These are phyloP conservation scores for Catostomus latipinnis DNA, from an alignment of 2,797 vertebrate genomes.

Conservation along the genomic window DNA sequence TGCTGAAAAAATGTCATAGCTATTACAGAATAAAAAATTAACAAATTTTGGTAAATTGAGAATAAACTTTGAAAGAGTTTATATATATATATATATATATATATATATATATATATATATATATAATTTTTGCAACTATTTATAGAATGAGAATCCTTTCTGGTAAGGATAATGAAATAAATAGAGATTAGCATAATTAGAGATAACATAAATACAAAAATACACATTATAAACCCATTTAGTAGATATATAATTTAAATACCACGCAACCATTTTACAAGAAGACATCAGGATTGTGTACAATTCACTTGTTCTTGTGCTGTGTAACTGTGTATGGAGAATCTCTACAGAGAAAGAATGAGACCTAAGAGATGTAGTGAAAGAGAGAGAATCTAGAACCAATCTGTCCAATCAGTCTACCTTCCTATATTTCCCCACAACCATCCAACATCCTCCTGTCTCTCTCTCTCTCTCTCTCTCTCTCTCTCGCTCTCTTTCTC, in stretches of 20 bases:
- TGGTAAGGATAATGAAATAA: constrained; percentile 40
- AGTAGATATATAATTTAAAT: constrained; percentile 68
- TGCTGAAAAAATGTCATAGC: not conserved
- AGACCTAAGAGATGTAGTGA: constrained; percentile 80
- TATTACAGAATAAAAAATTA: constrained; percentile 10
- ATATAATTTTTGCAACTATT: constrained; percentile 11
- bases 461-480: constrained; percentile 41
- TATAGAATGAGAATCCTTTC: constrained; percentile 28
- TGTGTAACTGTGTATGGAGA: constrained; percentile 63
- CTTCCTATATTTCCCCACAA: constrained; percentile 52
- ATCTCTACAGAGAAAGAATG: constrained; percentile 83
- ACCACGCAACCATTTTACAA: constrained; percentile 59
- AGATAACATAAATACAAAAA: constrained; percentile 47
- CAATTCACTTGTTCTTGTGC: constrained; percentile 52
- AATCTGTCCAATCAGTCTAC: constrained; percentile 59
- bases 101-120: too few relatives aligned
- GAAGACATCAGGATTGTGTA: constrained; percentile 62
- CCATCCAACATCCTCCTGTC: constrained; percentile 59
- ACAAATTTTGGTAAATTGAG: not conserved
- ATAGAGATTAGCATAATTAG: constrained; percentile 50
- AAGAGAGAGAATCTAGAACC: constrained; percentile 80
- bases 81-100: not conserved
- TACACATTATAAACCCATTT: constrained; percentile 48
- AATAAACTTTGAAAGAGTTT: constrained; percentile 9
- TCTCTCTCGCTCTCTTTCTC: constrained; percentile 8